Base-by-base conservation (phyloP, 1,140 invertebrate genomes). In the Marisa cornuarietis region DNA sequence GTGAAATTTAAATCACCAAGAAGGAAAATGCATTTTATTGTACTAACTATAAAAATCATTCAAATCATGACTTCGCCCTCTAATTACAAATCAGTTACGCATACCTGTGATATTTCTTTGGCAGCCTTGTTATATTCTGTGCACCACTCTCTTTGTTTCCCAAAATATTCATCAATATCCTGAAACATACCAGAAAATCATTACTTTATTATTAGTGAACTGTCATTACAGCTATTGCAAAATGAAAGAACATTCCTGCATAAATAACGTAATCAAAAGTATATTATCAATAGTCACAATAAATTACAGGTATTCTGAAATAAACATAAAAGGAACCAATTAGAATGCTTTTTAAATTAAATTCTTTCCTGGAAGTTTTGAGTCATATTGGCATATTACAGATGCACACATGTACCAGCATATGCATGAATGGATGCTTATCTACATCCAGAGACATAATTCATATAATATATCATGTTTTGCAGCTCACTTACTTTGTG, bases 151-250 rank as follows among this genome's bases (percentile, higher is more conserved):
- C 90, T 81, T 82, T 91, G 88, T 76, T 88, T 91, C 73, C 91
- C 90, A 82, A 92, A 92, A 82, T 88, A 92, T 78, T 92, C 91
- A 82, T 92, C 91, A 79, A 91, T 90, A 84, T 92, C 91, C 87
- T 91, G 79, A n/a, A 82, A 80, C 74, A 42, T 6, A 42, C 31
- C 31, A 54, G 13, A 66, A 82, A 82, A 76, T 42, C 22, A 76
- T 42, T 42, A 42, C 31, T 22, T 13, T 31, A 61, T 11, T 6
- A 54, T n/a, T 9, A 42, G 49, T 26, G 31, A n/a, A 10, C n/a
- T n/a, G 8, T 52, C 11, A 74, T 22, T 63, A 49, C 22, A 31
- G 65, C 8, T 69, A 78, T 20, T 24, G 26, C 7, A 18, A 31
- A 73, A 14, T 6, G 24, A 24, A 31, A 6, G 10, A n/a, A 24